These are phyloP conservation scores for Enteromius trimaculatus DNA, from an alignment of 2,797 vertebrate species.

Conservation along the genomic window DNA sequence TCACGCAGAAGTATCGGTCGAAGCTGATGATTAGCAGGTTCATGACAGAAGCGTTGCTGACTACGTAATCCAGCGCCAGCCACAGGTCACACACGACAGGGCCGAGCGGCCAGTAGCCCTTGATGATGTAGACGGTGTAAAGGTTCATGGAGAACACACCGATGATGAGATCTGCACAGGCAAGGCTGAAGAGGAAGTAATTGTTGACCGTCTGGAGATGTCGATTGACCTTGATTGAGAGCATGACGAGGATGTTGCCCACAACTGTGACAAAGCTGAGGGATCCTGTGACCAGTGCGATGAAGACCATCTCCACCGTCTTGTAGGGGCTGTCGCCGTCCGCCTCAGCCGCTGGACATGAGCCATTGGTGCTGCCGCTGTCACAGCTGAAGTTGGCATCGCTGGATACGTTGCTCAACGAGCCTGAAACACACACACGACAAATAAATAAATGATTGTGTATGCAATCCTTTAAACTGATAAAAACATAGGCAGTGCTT, in stretches of 20 bases:
- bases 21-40: conserved; percentile 98
- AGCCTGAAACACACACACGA: conserved; percentile 65
- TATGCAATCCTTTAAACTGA: conserved; percentile 1
- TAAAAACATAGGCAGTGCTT: background rate
- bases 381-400: conserved; percentile 79
- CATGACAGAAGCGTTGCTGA: conserved; percentile 98
- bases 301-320: conserved; percentile 95
- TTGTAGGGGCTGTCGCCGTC: conserved; percentile 81
- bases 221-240: conserved; percentile 98
- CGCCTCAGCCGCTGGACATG: conserved; percentile 67
- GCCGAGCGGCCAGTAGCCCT: conserved; percentile 96
- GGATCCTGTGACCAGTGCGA: conserved; percentile 92
- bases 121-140: conserved; percentile 95
- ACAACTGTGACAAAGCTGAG: conserved; percentile 96
- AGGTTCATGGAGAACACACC: conserved; percentile 98
- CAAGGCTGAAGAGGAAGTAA: conserved; percentile 97
- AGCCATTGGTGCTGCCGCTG: conserved; percentile 68
- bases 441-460: conserved; percentile 1
- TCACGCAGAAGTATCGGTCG: conserved; percentile 98
- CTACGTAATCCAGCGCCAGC: conserved; percentile 96
- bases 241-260: conserved; percentile 97
- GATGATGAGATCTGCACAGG: conserved; percentile 95
- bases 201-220: conserved; percentile 99
- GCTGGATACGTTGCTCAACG: conserved; percentile 69
- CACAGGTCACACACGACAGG: conserved; percentile 96